phyloP scores from a whole-genome alignment of 2,113 vertebrate genomes.

The Gambusia affinis region DNA sequence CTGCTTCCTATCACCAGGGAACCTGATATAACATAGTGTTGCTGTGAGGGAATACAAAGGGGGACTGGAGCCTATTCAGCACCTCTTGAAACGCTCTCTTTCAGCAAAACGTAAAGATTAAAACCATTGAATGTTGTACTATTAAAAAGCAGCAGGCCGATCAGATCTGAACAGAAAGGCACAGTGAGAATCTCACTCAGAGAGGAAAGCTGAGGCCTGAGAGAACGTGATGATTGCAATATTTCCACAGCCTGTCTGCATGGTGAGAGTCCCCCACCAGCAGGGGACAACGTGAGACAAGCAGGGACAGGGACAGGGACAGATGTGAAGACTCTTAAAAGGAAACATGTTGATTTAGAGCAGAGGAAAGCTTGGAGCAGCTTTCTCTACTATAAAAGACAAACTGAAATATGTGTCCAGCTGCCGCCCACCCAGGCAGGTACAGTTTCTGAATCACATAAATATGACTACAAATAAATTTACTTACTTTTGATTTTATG shows the following conservation, averaged over 20 bases:
- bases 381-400: neutral
- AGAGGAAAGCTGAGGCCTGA: conserved; percentile 5
- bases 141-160: conserved; percentile 22
- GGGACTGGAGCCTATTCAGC: conserved; percentile 33
- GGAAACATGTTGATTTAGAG: conserved; percentile 23
- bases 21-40: conserved; percentile 37
- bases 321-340: conserved; percentile 1
- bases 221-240: conserved; percentile 43
- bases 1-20: conserved; percentile 33
- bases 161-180: conserved; percentile 29
- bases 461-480: conserved; percentile 1
- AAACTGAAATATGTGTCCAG: conserved; percentile 41
- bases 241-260: conserved; percentile 59
- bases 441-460: conserved; percentile 23
- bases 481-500: neutral
- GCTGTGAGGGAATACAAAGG: conserved; percentile 17
- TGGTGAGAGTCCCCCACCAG: conserved; percentile 50
- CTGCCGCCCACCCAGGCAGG: conserved; percentile 33
- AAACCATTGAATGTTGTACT: conserved; percentile 32
- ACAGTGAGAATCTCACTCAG: conserved; percentile 22
- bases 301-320: conserved; percentile 1
- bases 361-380: conserved; percentile 9
- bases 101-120: conserved; percentile 29
- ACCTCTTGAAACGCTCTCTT: conserved; percentile 17
- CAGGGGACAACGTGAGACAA: conserved; percentile 24